These are phyloP conservation scores for Hormiphora californensis DNA, from an alignment of 37 sponge, comb jelly and placozoan species.

Conservation along the genomic window DNA sequence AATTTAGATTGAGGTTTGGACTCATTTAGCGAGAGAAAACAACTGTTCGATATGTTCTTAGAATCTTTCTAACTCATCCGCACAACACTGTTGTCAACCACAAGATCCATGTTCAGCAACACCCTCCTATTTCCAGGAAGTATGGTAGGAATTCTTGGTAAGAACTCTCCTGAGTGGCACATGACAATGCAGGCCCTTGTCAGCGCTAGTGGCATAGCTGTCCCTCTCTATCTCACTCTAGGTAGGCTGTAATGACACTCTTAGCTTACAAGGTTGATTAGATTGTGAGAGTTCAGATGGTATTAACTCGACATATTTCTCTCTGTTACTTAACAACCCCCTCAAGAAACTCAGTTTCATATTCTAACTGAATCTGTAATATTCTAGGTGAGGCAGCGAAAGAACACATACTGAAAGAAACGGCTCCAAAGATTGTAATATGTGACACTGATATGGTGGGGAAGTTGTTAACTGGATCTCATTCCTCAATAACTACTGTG, in stretches of 20 bases:
- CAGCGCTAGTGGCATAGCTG: not conserved
- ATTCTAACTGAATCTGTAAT: too few species aligned
- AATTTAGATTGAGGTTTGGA: not conserved
- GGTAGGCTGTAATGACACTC: not conserved
- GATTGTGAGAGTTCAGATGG: too few species aligned
- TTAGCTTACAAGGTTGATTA: too few species aligned
- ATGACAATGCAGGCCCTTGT: conserved; percentile 42
- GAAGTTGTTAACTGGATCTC: not conserved
- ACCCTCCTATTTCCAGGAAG: not conserved
- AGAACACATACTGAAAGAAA: not conserved
- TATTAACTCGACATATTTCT: too few species aligned
- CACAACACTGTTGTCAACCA: not conserved
- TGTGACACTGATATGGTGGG: not conserved
- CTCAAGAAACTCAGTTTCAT: too few species aligned
- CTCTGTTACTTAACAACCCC: too few species aligned
- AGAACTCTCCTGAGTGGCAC: conserved; percentile 45
- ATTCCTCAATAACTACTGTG: not conserved
- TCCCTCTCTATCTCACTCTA: conserved; percentile 4
- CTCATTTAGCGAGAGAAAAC: not conserved
- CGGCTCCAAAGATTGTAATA: not conserved
- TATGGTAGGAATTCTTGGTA: not conserved
- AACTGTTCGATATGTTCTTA: not conserved
- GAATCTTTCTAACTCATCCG: not conserved
- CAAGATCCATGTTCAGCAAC: not conserved
- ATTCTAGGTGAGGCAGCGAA: not conserved